Base-by-base conservation (phyloP, 64 coral and sea anemone species). In the Platygyra sinensis region DNA sequence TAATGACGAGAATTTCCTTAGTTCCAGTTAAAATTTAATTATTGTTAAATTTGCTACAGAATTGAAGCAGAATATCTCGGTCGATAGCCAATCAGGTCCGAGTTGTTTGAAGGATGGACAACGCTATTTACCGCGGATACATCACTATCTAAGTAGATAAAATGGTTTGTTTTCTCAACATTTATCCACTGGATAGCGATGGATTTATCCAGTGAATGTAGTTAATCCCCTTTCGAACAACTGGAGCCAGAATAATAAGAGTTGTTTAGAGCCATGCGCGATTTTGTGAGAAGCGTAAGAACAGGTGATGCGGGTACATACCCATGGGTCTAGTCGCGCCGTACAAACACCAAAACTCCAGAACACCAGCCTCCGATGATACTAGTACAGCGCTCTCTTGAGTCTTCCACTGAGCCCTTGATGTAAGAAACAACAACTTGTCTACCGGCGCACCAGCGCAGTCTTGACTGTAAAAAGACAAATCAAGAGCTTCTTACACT, bases 271-370 rank as follows among this genome's bases (percentile, higher is more conserved):
- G 6, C 24, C 62, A 65, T 57, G 54, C 12, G 54, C 54, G 54
- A 57, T 57, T 57, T 12, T 57, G 15, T 3, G 10, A 57, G 2
- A 57, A 57, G 11, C 10, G 15, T 14, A 57, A 69, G n/a, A 69
- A 7, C 24, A 9, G 4, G 25, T 57, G 10, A 69, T 69, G 10
- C 1, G 27, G 12, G 17, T 69, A 72, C 92, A 61, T 80, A 98
- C 96, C 96, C 89, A 93, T 90, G 54, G 96, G 96, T 57, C 30
- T 92, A 61, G 87, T 88, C 12, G 88, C 73, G 13, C 93, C 93
- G 72, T 93, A 98, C 28, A 92, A 87, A 82, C 93, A 91, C 96
- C 96, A 98, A 91, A 98, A 98, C 93, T 98, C 96, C 67, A 98
- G 86, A 59, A 20, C 75, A 32, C 96, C 96, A 22, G 72, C 86